Conservation (phyloP, 37 sponge, comb jelly and placozoan genomes). For the Oopsacas minuta region DNA sequence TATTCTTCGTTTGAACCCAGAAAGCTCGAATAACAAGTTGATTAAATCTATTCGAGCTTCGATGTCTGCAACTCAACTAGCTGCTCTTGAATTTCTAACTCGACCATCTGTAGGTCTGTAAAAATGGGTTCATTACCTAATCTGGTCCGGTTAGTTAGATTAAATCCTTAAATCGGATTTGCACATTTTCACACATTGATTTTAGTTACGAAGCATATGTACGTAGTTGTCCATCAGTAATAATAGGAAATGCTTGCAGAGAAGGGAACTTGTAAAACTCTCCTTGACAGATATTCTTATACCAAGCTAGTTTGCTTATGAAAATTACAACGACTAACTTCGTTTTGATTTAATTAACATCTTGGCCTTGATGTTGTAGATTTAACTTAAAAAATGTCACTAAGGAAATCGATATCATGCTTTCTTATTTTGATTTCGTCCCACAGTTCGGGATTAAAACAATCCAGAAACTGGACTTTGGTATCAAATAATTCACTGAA, state of each 20-base stretch:
- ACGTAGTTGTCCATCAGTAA: neutral
- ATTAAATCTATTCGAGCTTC: neutral
- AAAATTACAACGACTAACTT: neutral
- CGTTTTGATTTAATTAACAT: neutral
- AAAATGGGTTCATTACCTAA: neutral
- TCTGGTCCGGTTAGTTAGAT: neutral
- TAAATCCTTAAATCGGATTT: neutral
- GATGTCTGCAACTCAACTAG: neutral
- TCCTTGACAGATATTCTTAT: neutral
- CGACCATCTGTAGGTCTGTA: neutral
- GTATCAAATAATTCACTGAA: neutral
- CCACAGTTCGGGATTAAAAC: neutral
- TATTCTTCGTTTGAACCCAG: constrained; percentile 8
- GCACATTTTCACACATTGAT: neutral
- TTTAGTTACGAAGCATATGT: neutral
- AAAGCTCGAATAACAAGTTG: neutral
- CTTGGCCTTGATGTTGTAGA: neutral
- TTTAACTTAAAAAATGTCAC: neutral
- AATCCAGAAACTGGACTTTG: neutral
- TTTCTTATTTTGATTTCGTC: neutral
- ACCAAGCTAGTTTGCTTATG: neutral
- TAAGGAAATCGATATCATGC: neutral
- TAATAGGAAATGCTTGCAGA: neutral
- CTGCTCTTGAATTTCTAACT: neutral
- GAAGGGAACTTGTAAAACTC: neutral